Base-by-base conservation (phyloP, 1,140 invertebrate genomes). In the Rhynchophorus ferrugineus region DNA sequence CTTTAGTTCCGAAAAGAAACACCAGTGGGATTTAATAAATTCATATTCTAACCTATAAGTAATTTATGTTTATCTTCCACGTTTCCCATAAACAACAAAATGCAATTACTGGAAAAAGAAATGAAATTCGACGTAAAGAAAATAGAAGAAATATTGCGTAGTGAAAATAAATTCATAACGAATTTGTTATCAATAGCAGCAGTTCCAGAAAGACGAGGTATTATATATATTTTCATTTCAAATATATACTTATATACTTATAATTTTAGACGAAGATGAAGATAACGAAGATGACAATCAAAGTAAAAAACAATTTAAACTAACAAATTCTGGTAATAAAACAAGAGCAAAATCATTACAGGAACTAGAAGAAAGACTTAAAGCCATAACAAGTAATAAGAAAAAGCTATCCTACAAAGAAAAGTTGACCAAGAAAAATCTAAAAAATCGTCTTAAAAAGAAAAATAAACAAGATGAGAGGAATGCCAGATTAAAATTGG, bases 391-490 rank as follows among this genome's bases (percentile, higher is more conserved):
- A 38, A 67, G 69, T 21, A 67, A 29, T 11, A 29, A 69, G 18
- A 75, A 73, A 57, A 72, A 70, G 14, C 48, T 76, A 5, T 67
- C 66, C 29, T 77, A 77, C 34, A 73, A 73, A 54, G 71, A 78
- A n/a, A 77, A 75, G 63, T 57, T 77, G 38, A 24, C 71, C 1
- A 78, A 77, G 49, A 78, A 76, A 50, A 69, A 62, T 19, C 57
- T 79, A 13, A 78, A 78, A 57, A 78, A 72, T 51, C 68, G 65
- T 55, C 61, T 78, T 6, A 75, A 75, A 42, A 79, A 75, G 22
- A 74, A 74, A 44, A 63, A 54, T 0, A 77, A 75, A 58, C 70
- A 60, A 47, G 67, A 76, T 53, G 71, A 75, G 57, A 56, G 69
- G 35, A 62, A 71, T 42, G 58, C 68, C 14, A 63, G 72, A 19